These are phyloP conservation scores for Casuarius casuarius DNA, from an alignment of 2,113 vertebrate species.

Conservation along the genomic window DNA sequence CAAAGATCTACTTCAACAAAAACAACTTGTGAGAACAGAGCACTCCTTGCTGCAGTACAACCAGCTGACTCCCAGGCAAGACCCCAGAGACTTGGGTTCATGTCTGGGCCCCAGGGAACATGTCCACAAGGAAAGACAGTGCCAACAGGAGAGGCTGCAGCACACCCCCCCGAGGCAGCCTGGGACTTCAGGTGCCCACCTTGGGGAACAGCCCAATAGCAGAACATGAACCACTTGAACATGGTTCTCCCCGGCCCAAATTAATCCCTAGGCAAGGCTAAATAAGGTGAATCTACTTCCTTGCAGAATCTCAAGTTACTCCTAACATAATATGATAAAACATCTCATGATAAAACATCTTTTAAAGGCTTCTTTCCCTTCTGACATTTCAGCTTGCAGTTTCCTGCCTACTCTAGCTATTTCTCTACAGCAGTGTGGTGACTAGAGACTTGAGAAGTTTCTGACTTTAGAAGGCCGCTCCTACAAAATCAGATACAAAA, in stretches of 20 bases:
- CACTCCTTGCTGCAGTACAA: background rate
- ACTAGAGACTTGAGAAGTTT: background rate
- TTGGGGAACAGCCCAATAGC: no score
- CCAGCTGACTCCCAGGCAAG: background rate
- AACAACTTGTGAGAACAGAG: background rate
- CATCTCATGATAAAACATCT: no score
- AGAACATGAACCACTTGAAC: background rate
- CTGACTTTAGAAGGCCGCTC: background rate
- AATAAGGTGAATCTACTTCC: background rate
- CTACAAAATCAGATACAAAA: background rate
- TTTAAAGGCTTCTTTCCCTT: background rate
- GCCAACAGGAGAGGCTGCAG: background rate
- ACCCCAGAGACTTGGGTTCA: background rate
- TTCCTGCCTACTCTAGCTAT: background rate
- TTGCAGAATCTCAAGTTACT: background rate
- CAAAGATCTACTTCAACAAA: background rate
- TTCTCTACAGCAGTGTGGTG: no score
- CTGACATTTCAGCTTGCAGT: background rate
- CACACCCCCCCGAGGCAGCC: fast-evolving
- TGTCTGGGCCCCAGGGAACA: background rate
- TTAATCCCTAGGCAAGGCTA: background rate
- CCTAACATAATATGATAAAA: background rate
- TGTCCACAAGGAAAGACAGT: no score
- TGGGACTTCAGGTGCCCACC: no score
- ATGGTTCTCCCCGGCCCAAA: background rate